Conservation (phyloP, 2,113 vertebrate species). For the Cisticola juncidis region DNA sequence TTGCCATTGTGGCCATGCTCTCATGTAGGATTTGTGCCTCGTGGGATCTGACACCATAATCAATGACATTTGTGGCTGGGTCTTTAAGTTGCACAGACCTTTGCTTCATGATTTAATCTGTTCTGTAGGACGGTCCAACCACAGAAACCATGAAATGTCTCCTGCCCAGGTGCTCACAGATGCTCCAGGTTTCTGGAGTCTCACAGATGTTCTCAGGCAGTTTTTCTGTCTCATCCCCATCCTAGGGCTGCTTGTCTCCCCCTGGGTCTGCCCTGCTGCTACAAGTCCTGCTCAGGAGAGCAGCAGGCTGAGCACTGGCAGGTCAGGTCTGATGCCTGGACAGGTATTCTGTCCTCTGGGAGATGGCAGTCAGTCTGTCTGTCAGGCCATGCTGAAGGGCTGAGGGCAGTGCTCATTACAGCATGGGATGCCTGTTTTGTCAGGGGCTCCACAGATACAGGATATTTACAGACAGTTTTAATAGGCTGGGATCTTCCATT, state of each 20-base stretch:
- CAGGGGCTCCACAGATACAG: background rate
- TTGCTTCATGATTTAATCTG: background rate
- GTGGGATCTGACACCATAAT: background rate
- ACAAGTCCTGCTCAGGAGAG: background rate
- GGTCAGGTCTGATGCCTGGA: background rate
- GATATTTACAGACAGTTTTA: accelerated
- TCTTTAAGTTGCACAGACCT: background rate
- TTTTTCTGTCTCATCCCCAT: background rate
- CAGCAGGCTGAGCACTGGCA: background rate
- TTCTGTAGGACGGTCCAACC: background rate
- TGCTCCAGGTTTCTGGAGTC: background rate
- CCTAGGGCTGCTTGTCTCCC: background rate
- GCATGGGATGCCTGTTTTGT: background rate
- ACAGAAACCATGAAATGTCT: background rate
- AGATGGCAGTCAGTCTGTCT: background rate
- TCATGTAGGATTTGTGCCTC: background rate
- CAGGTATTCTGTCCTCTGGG: background rate
- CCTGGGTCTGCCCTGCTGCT: background rate
- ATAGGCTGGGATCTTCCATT: background rate
- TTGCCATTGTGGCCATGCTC: background rate
- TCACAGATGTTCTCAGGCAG: background rate
- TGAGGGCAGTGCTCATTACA: background rate
- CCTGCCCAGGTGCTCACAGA: background rate
- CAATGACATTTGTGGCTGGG: background rate
- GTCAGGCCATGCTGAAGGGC: background rate